These are phyloP conservation scores for Drosophila paracracens DNA, from an alignment of 2,888 invertebrate genomes.

Conservation along the genomic window DNA sequence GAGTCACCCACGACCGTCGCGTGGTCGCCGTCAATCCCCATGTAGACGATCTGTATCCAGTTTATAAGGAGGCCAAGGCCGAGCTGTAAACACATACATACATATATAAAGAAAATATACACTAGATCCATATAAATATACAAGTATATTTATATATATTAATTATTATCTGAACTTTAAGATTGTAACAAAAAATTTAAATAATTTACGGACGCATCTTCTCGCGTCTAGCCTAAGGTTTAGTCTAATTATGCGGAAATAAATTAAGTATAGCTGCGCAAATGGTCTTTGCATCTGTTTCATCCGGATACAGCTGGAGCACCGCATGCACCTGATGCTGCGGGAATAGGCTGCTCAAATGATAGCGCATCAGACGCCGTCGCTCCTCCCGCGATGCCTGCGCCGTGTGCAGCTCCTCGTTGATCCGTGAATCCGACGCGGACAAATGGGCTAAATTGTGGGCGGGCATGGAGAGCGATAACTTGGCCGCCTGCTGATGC, in stretches of 20 bases:
- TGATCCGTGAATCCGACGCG: slow-evolving; percentile 70
- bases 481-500: slow-evolving; percentile 38
- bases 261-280: slow-evolving; percentile 94
- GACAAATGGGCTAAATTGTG: slow-evolving; percentile 66
- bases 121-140: slow-evolving; percentile 19
- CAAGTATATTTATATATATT: slow-evolving; percentile 16
- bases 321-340: slow-evolving; percentile 95
- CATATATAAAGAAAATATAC: neutral
- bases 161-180: slow-evolving; percentile 59
- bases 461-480: slow-evolving; percentile 55
- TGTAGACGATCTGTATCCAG: slow-evolving; percentile 53
- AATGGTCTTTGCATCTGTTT: slow-evolving; percentile 94
- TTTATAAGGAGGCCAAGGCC: slow-evolving; percentile 58
- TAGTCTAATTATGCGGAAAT: slow-evolving; percentile 87
- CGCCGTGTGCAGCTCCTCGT: slow-evolving; percentile 61
- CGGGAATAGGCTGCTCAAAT: slow-evolving; percentile 96
- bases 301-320: slow-evolving; percentile 94
- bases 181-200: slow-evolving; percentile 52
- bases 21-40: slow-evolving; percentile 40
- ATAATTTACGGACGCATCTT: slow-evolving; percentile 54
- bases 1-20: slow-evolving; percentile 74
- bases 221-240: slow-evolving; percentile 56
- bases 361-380: slow-evolving; percentile 92
- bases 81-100: slow-evolving; percentile 56
- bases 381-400: slow-evolving; percentile 86